Evolutionary conservation across 2,888 invertebrate genomes (phyloP), one percentile per base, ranked within the genome.

Genomic region (Vanessa cardui): DNA sequence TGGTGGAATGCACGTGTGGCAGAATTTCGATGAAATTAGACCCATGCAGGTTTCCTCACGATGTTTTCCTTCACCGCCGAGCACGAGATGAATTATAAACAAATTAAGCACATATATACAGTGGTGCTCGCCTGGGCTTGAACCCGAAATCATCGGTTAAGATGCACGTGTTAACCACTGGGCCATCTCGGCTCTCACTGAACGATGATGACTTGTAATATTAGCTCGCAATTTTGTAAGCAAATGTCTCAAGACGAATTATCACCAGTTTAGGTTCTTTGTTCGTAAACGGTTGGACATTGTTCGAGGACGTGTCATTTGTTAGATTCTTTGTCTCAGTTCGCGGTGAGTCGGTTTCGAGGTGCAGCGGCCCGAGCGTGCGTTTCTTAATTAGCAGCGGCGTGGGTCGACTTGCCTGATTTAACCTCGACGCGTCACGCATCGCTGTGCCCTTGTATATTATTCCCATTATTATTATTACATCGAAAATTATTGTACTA

Each of bases 341-440:
- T 52, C 52, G 33, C 26, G 52, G 60, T 33, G 45, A 45, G 49
- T 49, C 26, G n/a, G 63, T 44, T 12, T 39, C 45, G 68, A 80
- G 81, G 84, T 87, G 89, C 88, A 88, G 85, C 86, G 88, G 87
- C 84, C 87, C 88, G 89, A 85, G 86, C 86, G 84, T 80, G 87
- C 89, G 85, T 86, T 88, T 89, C 88, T 89, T 90, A 91, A 90
- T 92, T 90, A 92, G 87, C 83, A 78, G 77, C 71, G 80, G 77
- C 71, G 80, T 88, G 84, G 87, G 86, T 81, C 75, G 86, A 76
- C 73, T 82, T 84, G 80, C 83, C 86, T 80, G 88, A 86, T 88
- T 87, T 89, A 87, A 87, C 88, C 84, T 87, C 85, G 80, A 77
- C 77, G 77, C 87, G 85, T 88, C 86, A 88, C 85, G 84, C 33